These are phyloP conservation scores for Leptogaster cylindrica DNA, from an alignment of 2,888 invertebrate genomes.

Conservation along the genomic window DNA sequence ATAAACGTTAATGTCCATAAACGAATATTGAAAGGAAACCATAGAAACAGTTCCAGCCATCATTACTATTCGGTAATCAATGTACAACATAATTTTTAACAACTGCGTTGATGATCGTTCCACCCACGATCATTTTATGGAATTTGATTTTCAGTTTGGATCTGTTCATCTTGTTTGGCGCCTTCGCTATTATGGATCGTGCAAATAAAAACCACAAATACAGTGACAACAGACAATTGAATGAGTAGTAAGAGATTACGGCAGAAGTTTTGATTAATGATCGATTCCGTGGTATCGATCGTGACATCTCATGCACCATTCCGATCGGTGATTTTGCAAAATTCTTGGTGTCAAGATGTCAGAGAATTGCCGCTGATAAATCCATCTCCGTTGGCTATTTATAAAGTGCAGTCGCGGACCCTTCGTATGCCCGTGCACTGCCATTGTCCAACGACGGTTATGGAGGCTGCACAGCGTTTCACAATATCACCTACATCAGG, in stretches of 20 bases:
- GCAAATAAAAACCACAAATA: conserved; percentile 20
- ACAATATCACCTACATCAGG: conserved; percentile 16
- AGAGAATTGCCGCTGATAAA: neutral
- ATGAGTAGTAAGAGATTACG: too few species aligned
- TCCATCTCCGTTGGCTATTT: neutral
- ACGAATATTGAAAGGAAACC: too few species aligned
- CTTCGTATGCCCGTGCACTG: neutral
- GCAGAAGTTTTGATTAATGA: conserved; percentile 28
- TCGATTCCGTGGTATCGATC: conserved; percentile 9
- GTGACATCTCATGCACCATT: neutral
- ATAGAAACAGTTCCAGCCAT: too few species aligned
- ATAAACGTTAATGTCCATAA: too few species aligned
- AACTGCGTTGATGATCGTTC: too few species aligned
- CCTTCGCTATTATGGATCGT: neutral
- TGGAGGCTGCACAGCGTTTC: conserved; percentile 6
- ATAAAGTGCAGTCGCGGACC: neutral
- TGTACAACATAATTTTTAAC: too few species aligned
- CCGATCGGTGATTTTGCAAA: conserved; percentile 10
- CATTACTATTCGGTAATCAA: too few species aligned
- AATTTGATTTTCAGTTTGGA: too few species aligned
- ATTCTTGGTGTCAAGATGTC: conserved; percentile 18
- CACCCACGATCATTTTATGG: too few species aligned
- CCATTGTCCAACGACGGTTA: neutral
- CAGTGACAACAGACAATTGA: conserved; percentile 16
- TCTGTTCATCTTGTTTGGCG: conserved; percentile 14